phyloP scores from a whole-genome alignment of 2,113 vertebrate genomes.

The Pterocles orientalis region DNA sequence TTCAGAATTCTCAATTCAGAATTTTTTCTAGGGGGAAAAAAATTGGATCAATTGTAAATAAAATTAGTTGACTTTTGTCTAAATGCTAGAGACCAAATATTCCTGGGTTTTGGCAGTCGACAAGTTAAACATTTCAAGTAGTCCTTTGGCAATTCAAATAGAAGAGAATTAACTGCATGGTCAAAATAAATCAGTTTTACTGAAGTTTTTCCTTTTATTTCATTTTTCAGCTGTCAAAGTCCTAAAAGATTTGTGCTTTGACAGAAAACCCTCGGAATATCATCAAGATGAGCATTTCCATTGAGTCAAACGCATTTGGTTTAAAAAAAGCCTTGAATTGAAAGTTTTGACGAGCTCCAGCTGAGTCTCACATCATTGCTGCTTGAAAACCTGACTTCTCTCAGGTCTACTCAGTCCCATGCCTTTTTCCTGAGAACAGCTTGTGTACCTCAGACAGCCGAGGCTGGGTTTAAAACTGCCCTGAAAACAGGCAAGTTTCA shows the following conservation, averaged over 20 bases:
- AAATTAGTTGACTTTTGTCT: not conserved
- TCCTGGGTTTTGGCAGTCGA: conserved; percentile 3
- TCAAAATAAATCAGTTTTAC: not conserved
- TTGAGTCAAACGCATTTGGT: not conserved
- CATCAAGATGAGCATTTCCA: not conserved
- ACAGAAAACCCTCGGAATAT: not conserved
- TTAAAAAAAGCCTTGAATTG: not conserved
- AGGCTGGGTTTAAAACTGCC: not conserved
- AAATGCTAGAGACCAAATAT: not conserved
- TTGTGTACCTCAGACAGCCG: not conserved
- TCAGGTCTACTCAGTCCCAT: not conserved
- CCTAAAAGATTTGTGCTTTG: not conserved
- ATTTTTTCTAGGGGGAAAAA: not conserved
- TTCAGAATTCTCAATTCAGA: not conserved
- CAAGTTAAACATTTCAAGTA: not conserved
- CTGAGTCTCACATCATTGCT: not conserved
- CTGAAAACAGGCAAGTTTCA: not conserved
- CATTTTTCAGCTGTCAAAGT: not conserved
- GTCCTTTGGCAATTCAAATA: conserved; percentile 7
- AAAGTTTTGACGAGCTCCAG: not conserved
- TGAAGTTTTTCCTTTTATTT: not conserved
- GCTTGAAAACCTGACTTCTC: not conserved
- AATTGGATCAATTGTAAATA: not conserved
- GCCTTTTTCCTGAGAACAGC: not conserved
- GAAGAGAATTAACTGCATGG: not conserved